These are phyloP conservation scores for Physocephala rufipes DNA, from an alignment of 2,888 invertebrate genomes.

Conservation along the genomic window DNA sequence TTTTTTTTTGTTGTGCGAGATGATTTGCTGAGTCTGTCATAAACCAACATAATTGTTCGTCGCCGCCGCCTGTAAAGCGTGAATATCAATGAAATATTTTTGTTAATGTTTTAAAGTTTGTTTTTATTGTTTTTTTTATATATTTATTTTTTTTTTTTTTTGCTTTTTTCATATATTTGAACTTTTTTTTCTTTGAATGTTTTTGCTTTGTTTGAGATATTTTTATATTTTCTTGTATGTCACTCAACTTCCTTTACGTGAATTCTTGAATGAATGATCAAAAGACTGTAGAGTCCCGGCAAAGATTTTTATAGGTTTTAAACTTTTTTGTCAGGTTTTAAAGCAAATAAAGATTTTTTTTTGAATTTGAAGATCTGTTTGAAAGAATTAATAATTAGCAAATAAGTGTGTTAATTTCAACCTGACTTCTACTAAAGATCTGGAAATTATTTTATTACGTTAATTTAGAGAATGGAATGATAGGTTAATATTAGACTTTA, in stretches of 20 bases:
- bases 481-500: no score
- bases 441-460: no score
- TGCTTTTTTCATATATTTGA: neutral
- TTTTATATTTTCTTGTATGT: neutral
- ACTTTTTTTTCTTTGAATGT: neutral
- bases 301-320: neutral
- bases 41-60: conserved; percentile 17
- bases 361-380: no score
- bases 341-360: no score
- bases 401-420: no score
- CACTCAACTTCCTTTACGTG: conserved; percentile 7
- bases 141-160: neutral
- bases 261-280: neutral
- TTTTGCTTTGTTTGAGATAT: conserved; percentile 4
- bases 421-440: no score
- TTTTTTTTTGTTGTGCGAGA: no score
- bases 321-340: neutral
- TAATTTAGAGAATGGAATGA: no score
- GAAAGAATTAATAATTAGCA: no score
- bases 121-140: neutral
- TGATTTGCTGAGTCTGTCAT: conserved; percentile 3
- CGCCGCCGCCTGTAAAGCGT: neutral
- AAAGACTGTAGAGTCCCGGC: neutral
- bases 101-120: neutral
- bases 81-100: conserved; percentile 28